These are phyloP conservation scores for Lepilemur ruficaudatus DNA, from an alignment of 2,797 vertebrate genomes.

Conservation along the genomic window DNA sequence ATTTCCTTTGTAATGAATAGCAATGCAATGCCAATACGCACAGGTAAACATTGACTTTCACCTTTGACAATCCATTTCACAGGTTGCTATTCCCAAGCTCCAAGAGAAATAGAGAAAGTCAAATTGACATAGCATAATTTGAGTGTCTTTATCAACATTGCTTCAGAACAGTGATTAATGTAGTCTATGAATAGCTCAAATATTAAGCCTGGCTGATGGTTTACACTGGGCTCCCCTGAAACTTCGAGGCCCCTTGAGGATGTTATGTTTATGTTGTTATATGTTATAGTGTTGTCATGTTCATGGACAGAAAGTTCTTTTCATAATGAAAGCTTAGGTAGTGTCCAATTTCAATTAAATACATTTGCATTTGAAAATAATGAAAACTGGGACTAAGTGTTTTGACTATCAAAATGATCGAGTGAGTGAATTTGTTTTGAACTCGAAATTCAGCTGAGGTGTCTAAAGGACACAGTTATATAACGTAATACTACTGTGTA, in stretches of 20 bases:
- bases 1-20: background rate
- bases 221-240: background rate
- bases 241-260: background rate
- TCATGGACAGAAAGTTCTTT: background rate
- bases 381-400: constrained; percentile 3
- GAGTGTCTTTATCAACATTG: background rate
- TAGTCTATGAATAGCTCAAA: background rate
- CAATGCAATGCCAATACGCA: background rate
- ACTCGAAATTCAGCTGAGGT: constrained; percentile 6
- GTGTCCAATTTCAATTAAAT: background rate
- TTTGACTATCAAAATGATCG: constrained; percentile 31
- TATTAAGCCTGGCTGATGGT: background rate
- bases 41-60: background rate
- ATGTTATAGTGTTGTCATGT: background rate
- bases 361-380: constrained; percentile 7
- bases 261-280: background rate
- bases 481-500: background rate
- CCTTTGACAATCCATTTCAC: background rate
- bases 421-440: constrained; percentile 35
- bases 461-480: background rate
- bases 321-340: background rate
- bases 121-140: background rate
- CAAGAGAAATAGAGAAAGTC: background rate
- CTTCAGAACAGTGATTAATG: background rate
- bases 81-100: background rate